Conservation (phyloP, 2,797 vertebrate species). For the Dipus sagitta region DNA sequence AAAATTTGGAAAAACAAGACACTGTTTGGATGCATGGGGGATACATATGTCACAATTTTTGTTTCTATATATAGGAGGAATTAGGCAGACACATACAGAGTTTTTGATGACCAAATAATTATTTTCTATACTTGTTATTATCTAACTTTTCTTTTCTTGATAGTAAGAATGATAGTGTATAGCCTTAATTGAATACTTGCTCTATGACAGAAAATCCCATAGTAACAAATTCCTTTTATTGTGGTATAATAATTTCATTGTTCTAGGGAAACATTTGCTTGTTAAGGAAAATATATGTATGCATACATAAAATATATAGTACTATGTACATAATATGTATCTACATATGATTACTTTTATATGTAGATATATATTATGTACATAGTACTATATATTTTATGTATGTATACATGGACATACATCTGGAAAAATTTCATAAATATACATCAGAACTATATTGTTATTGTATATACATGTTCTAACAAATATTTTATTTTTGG, state of each 20-base stretch:
- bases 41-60: slow-evolving; percentile 45
- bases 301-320: not conserved
- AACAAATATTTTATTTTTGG: slow-evolving; percentile 63
- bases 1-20: not conserved
- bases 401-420: not conserved
- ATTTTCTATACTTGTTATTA: not conserved
- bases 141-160: slow-evolving; percentile 23
- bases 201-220: not conserved
- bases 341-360: too few relatives aligned
- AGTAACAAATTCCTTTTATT: slow-evolving; percentile 30
- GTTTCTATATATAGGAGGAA: slow-evolving; percentile 49
- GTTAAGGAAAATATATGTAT: slow-evolving; percentile 4
- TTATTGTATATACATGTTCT: not conserved
- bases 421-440: not conserved
- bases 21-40: slow-evolving; percentile 19
- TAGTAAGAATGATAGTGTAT: not conserved
- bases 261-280: slow-evolving; percentile 37
- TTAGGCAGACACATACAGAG: slow-evolving; percentile 20
- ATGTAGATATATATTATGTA: not conserved
- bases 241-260: not conserved
- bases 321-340: not conserved
- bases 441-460: slow-evolving; percentile 6
- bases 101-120: slow-evolving; percentile 29
- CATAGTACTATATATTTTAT: not conserved
- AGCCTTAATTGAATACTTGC: slow-evolving; percentile 39